Percentiles rank a stretch among this genome's conserved stretches.
phyloP scores from a whole-genome alignment of 2,113 vertebrate genomes.

The Illadopsis cleaveri region DNA sequence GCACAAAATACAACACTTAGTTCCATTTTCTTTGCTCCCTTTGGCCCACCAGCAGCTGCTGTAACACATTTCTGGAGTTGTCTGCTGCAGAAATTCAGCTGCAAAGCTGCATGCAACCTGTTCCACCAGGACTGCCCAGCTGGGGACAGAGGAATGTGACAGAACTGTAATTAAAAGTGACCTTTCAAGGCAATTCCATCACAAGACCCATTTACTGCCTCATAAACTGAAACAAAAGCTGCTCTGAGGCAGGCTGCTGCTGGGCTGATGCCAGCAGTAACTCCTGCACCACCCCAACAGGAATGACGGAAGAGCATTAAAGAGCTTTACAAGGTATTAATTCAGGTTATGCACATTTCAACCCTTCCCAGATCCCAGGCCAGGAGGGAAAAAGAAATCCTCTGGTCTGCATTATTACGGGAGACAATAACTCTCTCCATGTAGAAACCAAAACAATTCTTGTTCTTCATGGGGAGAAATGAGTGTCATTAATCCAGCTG shows the following conservation, averaged over 20 bases:
- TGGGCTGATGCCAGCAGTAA: not conserved
- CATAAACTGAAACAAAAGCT: constrained; percentile 23
- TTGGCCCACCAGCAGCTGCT: not conserved
- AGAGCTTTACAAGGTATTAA: not conserved
- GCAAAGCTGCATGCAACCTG: not conserved
- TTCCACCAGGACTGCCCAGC: not conserved
- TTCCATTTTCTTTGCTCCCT: not conserved
- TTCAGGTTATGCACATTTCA: not conserved
- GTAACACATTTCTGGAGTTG: not conserved
- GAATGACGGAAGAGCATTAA: not conserved
- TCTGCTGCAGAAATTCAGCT: not conserved
- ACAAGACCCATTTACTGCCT: not conserved
- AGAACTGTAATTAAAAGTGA: not conserved
- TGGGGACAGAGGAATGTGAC: not conserved
- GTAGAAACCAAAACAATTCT: constrained; percentile 12
- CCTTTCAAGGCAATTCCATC: not conserved
- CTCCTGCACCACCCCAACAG: not conserved
- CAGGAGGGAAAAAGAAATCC: not conserved
- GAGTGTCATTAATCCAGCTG: constrained; percentile 26
- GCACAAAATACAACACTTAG: not conserved
- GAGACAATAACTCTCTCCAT: constrained; percentile 20
- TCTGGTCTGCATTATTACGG: not conserved
- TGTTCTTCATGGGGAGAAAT: not conserved
- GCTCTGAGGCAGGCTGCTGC: not conserved
- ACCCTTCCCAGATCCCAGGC: not conserved